Evolutionary conservation across 2,113 vertebrate genomes (phyloP), one percentile per base, ranked within the genome.

Genomic region (Hippotragus niger): DNA sequence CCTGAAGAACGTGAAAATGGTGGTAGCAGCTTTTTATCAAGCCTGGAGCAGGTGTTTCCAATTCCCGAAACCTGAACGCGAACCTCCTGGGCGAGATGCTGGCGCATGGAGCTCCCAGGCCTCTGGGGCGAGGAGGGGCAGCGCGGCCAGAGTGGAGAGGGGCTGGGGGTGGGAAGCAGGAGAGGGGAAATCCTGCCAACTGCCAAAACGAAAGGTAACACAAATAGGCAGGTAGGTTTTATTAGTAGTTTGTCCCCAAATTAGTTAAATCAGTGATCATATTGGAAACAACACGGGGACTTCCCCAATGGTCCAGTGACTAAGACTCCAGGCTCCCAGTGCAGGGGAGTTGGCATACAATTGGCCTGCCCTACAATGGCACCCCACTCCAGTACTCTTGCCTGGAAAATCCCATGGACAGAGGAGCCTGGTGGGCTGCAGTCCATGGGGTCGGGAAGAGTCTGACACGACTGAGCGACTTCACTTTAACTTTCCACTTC

Each of bases 111-210:
- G 13, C 45, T 58, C 25, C 25, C n/a, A 86, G 55, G 36, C 27
- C 52, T 87, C 27, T 27, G 21, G 50, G 6, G 31, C 4, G n/a
- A 1, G 12, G 5, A 7, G 3, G 3, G 14, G 40, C 29, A 47
- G 52, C 21, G 4, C 21, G 1, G 29, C 12, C 2, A 2, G 27
- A 1, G 19, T 23, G 33, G 6, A 23, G 33, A 14, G 50, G 19
- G 19, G 21, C 3, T 1, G 5, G 1, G 7, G 7, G 21, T 27
- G n/a, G 29, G 47, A n/a, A 23, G 6, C 4, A 2, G 19, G 57
- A 17, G 23, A 36, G 23, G 13, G 31, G 33, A 84, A 71, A 14
- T 45, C 9, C 15, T 43, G 13, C 33, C 52, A 23, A 3, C 8
- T 23, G 11, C 6, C 43, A 71, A 45, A 14, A 15, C 1, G 17